Evolutionary conservation across 2,797 vertebrate species (phyloP).

Genomic region (Rhadinocentrus ornatus): DNA sequence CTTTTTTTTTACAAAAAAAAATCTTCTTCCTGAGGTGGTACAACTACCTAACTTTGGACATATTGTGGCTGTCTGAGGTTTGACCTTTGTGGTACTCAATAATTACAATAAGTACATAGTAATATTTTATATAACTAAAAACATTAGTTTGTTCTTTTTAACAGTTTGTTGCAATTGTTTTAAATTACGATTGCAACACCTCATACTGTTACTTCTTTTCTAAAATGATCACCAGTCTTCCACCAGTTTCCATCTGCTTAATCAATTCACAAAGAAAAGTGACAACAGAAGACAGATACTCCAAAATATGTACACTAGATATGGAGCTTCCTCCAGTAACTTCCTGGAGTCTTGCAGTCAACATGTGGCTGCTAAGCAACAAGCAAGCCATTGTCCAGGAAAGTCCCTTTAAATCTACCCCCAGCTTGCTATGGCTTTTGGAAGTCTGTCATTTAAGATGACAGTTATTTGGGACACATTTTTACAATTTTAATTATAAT

Average conservation of each 20-base stretch:
- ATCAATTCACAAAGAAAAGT: background rate
- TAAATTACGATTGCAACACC: background rate
- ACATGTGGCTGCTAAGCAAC: slow-evolving; percentile 1
- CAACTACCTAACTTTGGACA: slow-evolving; percentile 6
- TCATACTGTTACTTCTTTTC: background rate
- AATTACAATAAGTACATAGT: background rate
- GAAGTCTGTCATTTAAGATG: background rate
- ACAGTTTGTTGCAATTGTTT: background rate
- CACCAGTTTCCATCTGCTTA: background rate
- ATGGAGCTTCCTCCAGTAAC: background rate
- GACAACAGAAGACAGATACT: background rate
- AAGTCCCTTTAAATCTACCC: background rate
- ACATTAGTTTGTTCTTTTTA: background rate
- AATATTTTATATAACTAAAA: background rate
- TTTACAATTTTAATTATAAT: background rate
- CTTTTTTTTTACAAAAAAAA: background rate
- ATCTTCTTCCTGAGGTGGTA: background rate
- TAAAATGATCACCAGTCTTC: background rate
- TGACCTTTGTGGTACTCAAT: background rate
- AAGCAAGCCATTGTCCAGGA: background rate
- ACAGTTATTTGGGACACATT: background rate
- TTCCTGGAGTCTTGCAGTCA: background rate
- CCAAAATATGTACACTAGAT: background rate
- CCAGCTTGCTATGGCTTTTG: background rate
- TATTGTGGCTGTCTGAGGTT: background rate